Base-by-base conservation (phyloP, 2,888 invertebrate genomes). In the Tetragnatha montana region DNA sequence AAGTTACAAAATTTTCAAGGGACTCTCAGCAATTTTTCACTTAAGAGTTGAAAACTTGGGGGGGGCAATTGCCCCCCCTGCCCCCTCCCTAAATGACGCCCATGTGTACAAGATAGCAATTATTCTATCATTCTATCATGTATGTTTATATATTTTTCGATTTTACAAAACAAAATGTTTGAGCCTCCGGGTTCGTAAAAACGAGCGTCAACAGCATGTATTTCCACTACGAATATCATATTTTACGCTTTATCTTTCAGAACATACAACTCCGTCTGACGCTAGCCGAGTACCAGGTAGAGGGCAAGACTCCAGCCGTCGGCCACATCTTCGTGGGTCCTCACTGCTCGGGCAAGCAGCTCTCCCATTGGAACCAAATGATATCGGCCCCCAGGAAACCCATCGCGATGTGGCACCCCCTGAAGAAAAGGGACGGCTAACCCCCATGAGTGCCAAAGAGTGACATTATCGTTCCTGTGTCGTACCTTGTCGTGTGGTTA, bases 281-380 rank as follows among this genome's bases (percentile, higher is more conserved):
- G 0, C 94, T 95, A 8, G 94, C 94, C 0, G 95, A 94, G 92
- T 93, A 93, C 86, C 93, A 93, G n/a, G 93, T 94, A 0, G 94
- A 94, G 87, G 94, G 95, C 7, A 95, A 95, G 92, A 95, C 95
- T 17, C 94, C 94, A 92, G 95, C 96, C n/a, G 94, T 35, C 35
- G 97, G 97, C 21, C 97, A 97, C 93, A 96, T 97, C 84, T 96
- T 97, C 91, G 95, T 97, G 19, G 96, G 97, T 47, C 95, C 96
- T 70, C 95, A 95, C 92, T 95, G 96, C 17, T 95, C 95, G 70
- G 97, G 97, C 87, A 95, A 96, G 92, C 95, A 96, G 1, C 93
- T 96, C 82, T 95, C 95, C 47, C 97, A 97, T 93, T 97, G 97
- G 97, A 96, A 96, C 93, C 96, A 97, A 94, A 97, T 97, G 97